phyloP scores from a whole-genome alignment of 2,797 vertebrate genomes.

The Pachyuromys duprasi region DNA sequence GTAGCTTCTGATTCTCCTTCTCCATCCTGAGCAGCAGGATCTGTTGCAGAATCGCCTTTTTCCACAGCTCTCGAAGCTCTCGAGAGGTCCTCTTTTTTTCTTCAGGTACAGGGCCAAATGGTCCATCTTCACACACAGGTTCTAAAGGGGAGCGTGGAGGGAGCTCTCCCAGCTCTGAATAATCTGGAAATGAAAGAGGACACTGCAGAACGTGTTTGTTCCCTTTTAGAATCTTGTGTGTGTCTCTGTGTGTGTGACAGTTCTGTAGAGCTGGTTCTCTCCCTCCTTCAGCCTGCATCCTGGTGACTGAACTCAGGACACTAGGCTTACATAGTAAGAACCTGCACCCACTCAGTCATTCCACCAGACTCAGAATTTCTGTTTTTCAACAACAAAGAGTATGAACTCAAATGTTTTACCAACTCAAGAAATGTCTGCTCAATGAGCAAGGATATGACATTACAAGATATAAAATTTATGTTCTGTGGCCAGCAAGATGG shows the following conservation, averaged over 20 bases:
- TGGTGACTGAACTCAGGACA: neutral
- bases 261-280: neutral
- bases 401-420: neutral
- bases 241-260: neutral
- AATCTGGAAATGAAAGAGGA: conserved; percentile 86
- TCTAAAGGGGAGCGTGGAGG: conserved; percentile 88
- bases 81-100: conserved; percentile 89
- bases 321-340: neutral
- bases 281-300: neutral
- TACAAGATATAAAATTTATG: neutral
- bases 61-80: conserved; percentile 96
- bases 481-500: neutral
- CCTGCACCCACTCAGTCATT: neutral
- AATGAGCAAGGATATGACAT: neutral
- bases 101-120: conserved; percentile 89
- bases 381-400: neutral
- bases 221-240: neutral
- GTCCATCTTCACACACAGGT: conserved; percentile 89
- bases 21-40: conserved; percentile 99
- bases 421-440: conserved; percentile 32
- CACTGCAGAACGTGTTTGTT: neutral
- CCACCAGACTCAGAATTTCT: neutral
- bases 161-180: conserved; percentile 91
- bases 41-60: conserved; percentile 97
- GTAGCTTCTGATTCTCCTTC: conserved; percentile 97